Percentiles rank a stretch among this genome's conserved stretches.
Conservation (phyloP, 2,113 vertebrate genomes). For the Atlantisia rogersi region DNA sequence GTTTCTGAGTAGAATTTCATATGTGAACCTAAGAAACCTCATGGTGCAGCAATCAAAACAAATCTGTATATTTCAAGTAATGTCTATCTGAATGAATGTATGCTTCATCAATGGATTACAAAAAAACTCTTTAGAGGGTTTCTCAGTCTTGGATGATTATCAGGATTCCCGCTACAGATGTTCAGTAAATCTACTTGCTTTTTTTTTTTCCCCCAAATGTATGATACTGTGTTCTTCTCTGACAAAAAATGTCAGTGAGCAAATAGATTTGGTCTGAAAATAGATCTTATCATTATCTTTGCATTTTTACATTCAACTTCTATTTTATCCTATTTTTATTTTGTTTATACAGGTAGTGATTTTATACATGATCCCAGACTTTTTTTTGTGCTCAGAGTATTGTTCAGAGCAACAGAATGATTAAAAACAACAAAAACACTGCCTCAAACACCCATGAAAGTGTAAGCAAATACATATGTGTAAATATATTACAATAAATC, state of each 20-base stretch:
- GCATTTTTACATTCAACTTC: neutral
- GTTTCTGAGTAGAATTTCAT: neutral
- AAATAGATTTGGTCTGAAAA: neutral
- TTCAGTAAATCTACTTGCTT: neutral
- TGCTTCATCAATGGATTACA: neutral
- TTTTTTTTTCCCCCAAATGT: neutral
- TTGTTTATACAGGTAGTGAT: neutral
- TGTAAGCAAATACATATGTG: neutral
- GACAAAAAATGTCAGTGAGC: neutral
- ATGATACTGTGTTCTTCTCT: neutral
- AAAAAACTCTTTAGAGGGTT: neutral
- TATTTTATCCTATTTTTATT: neutral
- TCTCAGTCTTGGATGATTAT: neutral
- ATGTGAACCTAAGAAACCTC: neutral
- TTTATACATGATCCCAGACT: neutral
- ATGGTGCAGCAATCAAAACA: neutral
- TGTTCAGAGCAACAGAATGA: neutral
- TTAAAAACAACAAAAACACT: neutral
- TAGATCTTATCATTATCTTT: neutral
- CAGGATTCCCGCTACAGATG: neutral
- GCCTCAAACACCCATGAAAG: neutral
- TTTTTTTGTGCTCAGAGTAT: neutral
- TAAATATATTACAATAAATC: neutral
- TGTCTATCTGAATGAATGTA: neutral
- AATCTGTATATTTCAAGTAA: neutral